Percentiles rank a stretch among this genome's conserved stretches.
Evolutionary conservation across 2,888 invertebrate genomes (phyloP).

Genomic region (Sipha maydis): DNA sequence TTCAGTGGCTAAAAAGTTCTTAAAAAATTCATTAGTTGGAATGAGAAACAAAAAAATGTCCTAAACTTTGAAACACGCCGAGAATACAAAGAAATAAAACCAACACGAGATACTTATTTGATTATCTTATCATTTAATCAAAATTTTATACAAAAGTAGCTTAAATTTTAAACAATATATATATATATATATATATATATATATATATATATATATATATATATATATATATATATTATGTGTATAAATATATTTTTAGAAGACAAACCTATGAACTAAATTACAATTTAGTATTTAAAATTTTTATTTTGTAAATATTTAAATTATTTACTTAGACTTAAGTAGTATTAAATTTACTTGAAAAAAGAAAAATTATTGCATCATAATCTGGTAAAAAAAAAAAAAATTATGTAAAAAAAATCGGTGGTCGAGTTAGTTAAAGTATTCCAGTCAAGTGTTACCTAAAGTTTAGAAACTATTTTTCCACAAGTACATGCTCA

Average conservation of each 20-base stretch:
- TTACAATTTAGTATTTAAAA: constrained; percentile 55
- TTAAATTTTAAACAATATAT: constrained; percentile 56
- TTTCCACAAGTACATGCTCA: constrained; percentile 52
- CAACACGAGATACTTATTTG: constrained; percentile 52
- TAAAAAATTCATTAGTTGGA: constrained; percentile 51
- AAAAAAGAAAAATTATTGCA: constrained; percentile 52
- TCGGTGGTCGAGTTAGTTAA: constrained; percentile 58
- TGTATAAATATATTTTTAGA: constrained; percentile 40
- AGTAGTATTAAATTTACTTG: constrained; percentile 39
- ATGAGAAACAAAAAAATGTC: constrained; percentile 56
- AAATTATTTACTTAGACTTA: constrained; percentile 54
- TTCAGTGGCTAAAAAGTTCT: constrained; percentile 55
- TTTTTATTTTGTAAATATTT: constrained; percentile 49
- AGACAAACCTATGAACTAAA: constrained; percentile 60
- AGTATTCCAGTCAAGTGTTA: constrained; percentile 58
- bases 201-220: constrained; percentile 29
- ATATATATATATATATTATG: constrained; percentile 19
- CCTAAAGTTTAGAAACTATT: constrained; percentile 46
- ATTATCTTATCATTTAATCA: constrained; percentile 61
- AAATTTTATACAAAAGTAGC: constrained; percentile 62
- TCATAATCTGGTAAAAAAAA: constrained; percentile 29
- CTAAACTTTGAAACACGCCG: constrained; percentile 53
- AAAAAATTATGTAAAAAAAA: constrained; percentile 40
- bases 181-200: constrained; percentile 27
- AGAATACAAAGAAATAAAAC: constrained; percentile 58